phyloP scores from a whole-genome alignment of 2,113 vertebrate genomes.

The Acrocephalus arundinaceus region DNA sequence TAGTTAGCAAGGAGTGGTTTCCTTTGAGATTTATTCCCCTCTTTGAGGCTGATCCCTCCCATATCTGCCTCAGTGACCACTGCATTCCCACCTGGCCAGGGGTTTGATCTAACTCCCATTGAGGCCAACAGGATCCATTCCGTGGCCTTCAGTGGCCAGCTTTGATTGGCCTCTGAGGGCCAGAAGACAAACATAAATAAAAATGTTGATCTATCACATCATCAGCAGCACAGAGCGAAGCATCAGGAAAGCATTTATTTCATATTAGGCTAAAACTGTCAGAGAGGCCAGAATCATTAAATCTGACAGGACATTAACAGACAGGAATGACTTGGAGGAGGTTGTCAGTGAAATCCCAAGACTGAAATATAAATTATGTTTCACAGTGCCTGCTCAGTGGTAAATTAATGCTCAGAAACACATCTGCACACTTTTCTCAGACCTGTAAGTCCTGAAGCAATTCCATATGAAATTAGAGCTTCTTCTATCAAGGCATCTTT shows the following conservation, averaged over 20 bases:
- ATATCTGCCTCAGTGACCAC: not conserved
- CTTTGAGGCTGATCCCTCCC: not conserved
- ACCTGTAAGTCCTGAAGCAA: not conserved
- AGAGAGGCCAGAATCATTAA: slow-evolving; percentile 21
- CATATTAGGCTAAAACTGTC: not conserved
- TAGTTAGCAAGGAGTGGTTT: not conserved
- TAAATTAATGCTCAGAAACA: not conserved
- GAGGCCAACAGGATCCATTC: not conserved
- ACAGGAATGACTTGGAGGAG: slow-evolving; percentile 24
- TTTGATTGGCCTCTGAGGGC: not conserved
- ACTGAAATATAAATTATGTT: not conserved
- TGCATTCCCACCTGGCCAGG: not conserved
- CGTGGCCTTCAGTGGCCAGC: not conserved
- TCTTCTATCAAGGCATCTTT: not conserved
- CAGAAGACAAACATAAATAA: not conserved
- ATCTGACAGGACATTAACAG: slow-evolving; percentile 32
- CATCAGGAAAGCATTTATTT: slow-evolving; percentile 55
- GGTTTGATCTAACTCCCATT: not conserved
- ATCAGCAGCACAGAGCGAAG: not conserved
- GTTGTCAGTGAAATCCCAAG: slow-evolving; percentile 43
- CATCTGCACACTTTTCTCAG: not conserved
- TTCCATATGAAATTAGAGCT: not conserved
- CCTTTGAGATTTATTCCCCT: not conserved
- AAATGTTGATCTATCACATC: not conserved
- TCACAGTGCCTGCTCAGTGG: not conserved